Evolutionary conservation across 2,797 vertebrate species (phyloP).

Genomic region (Prionace glauca): DNA sequence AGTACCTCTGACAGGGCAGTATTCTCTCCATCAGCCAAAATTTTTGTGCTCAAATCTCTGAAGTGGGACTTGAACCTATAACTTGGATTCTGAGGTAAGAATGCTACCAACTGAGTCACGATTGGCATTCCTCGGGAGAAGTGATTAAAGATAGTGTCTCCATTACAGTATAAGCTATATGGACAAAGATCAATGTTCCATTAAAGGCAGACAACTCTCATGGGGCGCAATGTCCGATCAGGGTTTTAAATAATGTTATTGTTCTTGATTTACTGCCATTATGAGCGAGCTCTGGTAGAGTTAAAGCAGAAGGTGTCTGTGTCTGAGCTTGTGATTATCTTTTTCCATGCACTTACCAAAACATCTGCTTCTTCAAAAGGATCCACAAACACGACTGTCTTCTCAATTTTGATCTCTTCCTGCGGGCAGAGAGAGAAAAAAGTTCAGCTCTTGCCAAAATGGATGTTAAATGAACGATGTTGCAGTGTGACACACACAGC

Average conservation of each 20-base stretch:
- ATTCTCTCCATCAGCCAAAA: background rate
- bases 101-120: background rate
- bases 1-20: background rate
- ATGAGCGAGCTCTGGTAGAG: background rate
- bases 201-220: background rate
- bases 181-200: background rate
- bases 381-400: constrained; percentile 81
- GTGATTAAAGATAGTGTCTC: background rate
- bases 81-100: background rate
- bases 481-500: background rate
- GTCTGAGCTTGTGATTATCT: background rate
- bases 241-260: background rate
- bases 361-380: constrained; percentile 91
- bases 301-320: background rate
- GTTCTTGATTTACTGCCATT: background rate
- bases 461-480: background rate
- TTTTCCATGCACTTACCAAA: constrained; percentile 61
- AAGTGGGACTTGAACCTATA: background rate
- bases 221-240: background rate
- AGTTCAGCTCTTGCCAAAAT: background rate
- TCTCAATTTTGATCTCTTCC: constrained; percentile 80
- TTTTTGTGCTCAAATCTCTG: background rate
- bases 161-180: background rate
- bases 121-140: background rate
- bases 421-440: constrained; percentile 46